Conservation (phyloP, 2,797 vertebrate species). For the Chloroceryle inda region DNA sequence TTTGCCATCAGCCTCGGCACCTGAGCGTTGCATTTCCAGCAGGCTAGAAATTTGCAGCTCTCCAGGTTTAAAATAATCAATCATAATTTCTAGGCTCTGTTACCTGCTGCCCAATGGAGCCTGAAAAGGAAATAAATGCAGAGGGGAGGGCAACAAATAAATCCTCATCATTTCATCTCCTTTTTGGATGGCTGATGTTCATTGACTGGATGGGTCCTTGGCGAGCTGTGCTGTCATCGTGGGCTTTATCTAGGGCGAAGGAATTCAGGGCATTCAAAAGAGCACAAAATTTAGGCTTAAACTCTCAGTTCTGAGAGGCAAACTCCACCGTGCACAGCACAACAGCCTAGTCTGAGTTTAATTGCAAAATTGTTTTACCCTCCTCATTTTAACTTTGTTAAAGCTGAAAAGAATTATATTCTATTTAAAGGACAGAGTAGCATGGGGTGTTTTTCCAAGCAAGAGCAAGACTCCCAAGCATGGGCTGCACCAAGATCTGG, state of each 20-base stretch:
- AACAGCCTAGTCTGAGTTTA: neutral
- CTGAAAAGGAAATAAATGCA: neutral
- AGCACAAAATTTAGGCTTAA: neutral
- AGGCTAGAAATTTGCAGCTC: neutral
- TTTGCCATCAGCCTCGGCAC: neutral
- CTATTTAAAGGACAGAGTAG: neutral
- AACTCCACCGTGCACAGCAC: accelerated
- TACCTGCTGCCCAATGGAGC: neutral
- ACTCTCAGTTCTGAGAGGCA: neutral
- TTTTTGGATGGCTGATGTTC: accelerated
- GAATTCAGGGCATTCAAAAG: neutral
- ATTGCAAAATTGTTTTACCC: neutral
- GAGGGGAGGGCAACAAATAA: neutral
- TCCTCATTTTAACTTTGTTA: neutral
- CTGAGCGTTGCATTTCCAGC: too few species aligned
- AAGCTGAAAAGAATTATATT: neutral
- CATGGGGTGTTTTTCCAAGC: neutral
- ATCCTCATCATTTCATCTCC: neutral
- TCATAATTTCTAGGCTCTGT: neutral
- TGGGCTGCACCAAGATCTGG: neutral
- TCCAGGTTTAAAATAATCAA: neutral
- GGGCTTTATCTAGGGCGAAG: neutral
- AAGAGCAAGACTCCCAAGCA: neutral
- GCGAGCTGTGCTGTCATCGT: neutral
- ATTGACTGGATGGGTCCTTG: neutral